Conservation (phyloP, 2,888 invertebrate genomes). For the Clunio marinus region DNA sequence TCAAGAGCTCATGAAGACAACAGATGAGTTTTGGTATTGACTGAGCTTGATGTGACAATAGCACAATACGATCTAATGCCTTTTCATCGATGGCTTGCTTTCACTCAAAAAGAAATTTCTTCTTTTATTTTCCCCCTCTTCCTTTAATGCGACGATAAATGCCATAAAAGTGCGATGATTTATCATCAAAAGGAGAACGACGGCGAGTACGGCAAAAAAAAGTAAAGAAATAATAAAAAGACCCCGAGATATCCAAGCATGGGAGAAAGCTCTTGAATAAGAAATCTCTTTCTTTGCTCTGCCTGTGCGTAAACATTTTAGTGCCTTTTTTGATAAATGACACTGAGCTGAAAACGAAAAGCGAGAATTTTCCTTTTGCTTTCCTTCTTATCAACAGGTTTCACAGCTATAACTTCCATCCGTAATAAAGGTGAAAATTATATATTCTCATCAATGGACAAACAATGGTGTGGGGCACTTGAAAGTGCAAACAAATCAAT, state of each 20-base stretch:
- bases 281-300: conserved; percentile 18
- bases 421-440: too few species aligned
- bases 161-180: conserved; percentile 13
- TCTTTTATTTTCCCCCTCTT: background rate
- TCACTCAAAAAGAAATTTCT: background rate
- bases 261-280: too few species aligned
- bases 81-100: background rate
- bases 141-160: background rate
- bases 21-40: conserved; percentile 18
- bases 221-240: background rate
- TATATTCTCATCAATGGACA: too few species aligned
- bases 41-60: conserved; percentile 15
- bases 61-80: background rate
- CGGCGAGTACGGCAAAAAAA: background rate
- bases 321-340: conserved; percentile 39
- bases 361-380: conserved; percentile 12
- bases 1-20: background rate
- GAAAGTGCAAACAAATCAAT: too few species aligned
- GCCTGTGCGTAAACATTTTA: conserved; percentile 35
- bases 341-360: conserved; percentile 1
- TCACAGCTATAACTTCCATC: too few species aligned
- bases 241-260: too few species aligned
- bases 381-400: conserved; percentile 22
- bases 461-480: too few species aligned
- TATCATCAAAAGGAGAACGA: conserved; percentile 4